A percentile compares a stretch with the other conserved stretches of the same genome.
These are phyloP conservation scores for Urosaurus nigricauda DNA, from an alignment of 2,797 vertebrate genomes.

Conservation along the genomic window DNA sequence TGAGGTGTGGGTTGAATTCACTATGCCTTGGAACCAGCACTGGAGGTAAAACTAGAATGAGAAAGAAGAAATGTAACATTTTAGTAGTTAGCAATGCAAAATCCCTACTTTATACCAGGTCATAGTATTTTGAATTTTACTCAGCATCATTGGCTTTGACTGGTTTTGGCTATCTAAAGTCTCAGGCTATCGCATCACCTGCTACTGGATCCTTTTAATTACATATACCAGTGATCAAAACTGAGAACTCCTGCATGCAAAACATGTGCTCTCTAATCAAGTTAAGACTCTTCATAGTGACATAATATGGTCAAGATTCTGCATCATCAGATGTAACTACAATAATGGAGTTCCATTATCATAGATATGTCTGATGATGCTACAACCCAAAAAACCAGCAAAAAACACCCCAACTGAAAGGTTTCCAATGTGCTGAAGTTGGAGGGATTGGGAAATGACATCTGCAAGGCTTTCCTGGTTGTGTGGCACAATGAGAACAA, in stretches of 20 bases:
- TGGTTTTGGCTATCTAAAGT: neutral
- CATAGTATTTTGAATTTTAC: neutral
- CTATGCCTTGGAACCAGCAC: constrained; percentile 97
- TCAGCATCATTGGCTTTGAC: neutral
- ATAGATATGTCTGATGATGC: no score
- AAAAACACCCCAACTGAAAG: no score
- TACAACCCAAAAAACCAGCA: no score
- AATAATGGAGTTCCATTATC: no score
- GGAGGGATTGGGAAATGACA: no score
- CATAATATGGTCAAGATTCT: no score
- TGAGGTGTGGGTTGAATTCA: constrained; percentile 98
- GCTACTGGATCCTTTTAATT: neutral
- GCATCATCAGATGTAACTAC: no score
- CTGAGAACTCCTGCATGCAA: neutral
- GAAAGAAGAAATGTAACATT: constrained; percentile 12
- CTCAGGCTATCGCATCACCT: neutral
- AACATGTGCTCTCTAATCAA: neutral
- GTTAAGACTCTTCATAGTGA: neutral
- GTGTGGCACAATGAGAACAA: no score
- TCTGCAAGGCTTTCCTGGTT: no score
- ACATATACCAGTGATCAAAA: neutral
- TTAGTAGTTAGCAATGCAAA: neutral
- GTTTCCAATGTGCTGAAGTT: no score
- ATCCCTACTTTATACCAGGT: neutral
- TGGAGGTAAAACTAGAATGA: constrained; percentile 90